Evolutionary conservation across 2,888 invertebrate species (phyloP).

Genomic region (Lissonota sp.): DNA sequence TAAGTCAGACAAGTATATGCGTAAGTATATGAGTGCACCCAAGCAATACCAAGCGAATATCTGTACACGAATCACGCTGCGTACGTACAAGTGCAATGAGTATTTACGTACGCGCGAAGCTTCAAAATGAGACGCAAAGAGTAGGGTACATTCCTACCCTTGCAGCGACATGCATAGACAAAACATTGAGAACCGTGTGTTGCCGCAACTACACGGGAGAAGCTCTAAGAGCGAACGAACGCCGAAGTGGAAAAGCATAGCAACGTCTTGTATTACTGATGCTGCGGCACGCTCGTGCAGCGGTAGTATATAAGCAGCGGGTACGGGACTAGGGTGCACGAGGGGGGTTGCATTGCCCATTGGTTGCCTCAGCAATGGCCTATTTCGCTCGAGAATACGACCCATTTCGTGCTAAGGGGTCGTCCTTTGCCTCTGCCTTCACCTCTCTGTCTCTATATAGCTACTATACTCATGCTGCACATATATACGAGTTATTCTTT

Average conservation of each 20-base stretch:
- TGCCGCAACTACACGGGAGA: conserved; percentile 30
- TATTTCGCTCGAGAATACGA: conserved; percentile 80
- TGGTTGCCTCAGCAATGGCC: conserved; percentile 79
- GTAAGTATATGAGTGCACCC: conserved; percentile 32
- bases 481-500: neutral
- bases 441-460: conserved; percentile 47
- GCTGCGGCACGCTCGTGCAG: conserved; percentile 1
- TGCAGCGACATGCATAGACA: conserved; percentile 41
- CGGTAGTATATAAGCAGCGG: conserved; percentile 13
- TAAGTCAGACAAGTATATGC: conserved; percentile 31
- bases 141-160: neutral
- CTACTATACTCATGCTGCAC: conserved; percentile 33
- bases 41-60: conserved; percentile 13
- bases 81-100: conserved; percentile 56
- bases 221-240: conserved; percentile 27
- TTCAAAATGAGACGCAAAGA: neutral
- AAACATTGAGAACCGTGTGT: conserved; percentile 28
- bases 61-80: conserved; percentile 32
- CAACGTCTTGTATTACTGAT: neutral
- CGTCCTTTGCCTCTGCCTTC: conserved; percentile 66
- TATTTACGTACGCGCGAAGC: conserved; percentile 53
- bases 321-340: conserved; percentile 39
- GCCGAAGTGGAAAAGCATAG: conserved; percentile 13
- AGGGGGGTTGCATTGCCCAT: conserved; percentile 75
- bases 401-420: conserved; percentile 78